Evolutionary conservation across 92 coral and sea anemone species (phyloP).

Genomic region (Porites lobata): DNA sequence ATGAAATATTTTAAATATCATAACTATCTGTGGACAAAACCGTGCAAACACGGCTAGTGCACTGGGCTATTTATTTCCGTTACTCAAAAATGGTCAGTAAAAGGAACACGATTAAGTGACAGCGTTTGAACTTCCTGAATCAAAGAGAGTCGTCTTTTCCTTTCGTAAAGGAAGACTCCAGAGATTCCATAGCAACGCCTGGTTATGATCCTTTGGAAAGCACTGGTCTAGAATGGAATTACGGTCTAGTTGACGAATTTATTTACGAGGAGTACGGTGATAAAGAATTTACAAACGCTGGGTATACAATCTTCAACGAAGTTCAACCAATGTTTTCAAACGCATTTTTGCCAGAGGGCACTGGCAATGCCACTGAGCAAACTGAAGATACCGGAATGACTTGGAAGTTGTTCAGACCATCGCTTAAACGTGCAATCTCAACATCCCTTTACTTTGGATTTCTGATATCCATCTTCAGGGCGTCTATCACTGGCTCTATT

Average conservation of each 20-base stretch:
- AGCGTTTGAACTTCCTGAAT: too few relatives aligned
- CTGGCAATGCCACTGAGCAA: neutral
- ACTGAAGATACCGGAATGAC: neutral
- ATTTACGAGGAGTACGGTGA: slow-evolving; percentile 15
- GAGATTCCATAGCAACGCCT: neutral
- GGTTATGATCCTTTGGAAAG: neutral
- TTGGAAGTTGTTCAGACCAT: slow-evolving; percentile 14
- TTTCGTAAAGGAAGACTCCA: neutral
- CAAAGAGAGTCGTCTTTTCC: too few relatives aligned
- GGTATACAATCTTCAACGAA: neutral
- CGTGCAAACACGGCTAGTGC: too few relatives aligned
- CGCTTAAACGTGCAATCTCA: neutral
- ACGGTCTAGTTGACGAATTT: neutral
- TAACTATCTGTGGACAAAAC: too few relatives aligned
- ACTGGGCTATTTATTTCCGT: too few relatives aligned
- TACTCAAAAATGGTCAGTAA: too few relatives aligned
- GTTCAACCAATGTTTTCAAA: neutral
- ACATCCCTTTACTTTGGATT: neutral
- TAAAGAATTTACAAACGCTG: neutral
- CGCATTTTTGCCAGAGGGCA: neutral
- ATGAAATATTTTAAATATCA: too few relatives aligned
- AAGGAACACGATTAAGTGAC: too few relatives aligned
- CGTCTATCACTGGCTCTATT: neutral
- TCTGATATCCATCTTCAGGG: slow-evolving; percentile 8
- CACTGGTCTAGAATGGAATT: slow-evolving; percentile 13